Base-by-base conservation (phyloP, 1,140 invertebrate species). In the Zelostemma sp. region DNA sequence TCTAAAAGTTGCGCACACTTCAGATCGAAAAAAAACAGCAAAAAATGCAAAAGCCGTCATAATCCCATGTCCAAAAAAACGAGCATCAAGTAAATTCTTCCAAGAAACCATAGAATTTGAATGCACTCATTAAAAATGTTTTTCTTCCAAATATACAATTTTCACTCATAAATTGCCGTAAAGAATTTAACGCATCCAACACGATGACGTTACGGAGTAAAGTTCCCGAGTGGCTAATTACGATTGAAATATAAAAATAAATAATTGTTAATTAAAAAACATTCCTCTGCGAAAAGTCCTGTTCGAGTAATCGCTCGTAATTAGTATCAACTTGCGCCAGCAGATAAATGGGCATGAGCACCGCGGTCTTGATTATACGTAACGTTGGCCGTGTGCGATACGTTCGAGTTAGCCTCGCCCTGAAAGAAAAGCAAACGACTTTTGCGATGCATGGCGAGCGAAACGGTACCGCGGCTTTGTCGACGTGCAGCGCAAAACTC, bases 391-490 rank as follows among this genome's bases (percentile, higher is more conserved):
- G 40, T 28, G 40, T 28, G 25, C 40, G 40, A 16, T 16, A 43
- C 35, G 35, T 40, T 40, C 16, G 40, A 43, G 40, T 43, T 38
- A 12, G 9, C 35, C 35, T 9, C 2, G 28, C 9, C 55, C 55
- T 11, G 56, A 51, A 60, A 49, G 33, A 16, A 41, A 9, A 28
- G 63, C 31, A 1, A 53, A 40, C 38, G 54, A 54, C 28, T 62
- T 47, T 59, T 43, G 56, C 67, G 67, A 69, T 69, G 67, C 67
- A 61, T 69, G 18, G 46, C 57, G 48, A 62, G 53, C 19, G 25
- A 57, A 64, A 70, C 68, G 61, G 68, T 57, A 70, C 57, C 40
- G 48, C 40, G 53, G 51, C 46, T 50, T 60, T 69, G 66, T 60
- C 62, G 55, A 69, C 55, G 55, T 59, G 21, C 50, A 45, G 1